Base-by-base conservation (phyloP, 1,140 invertebrate genomes). In the Protaetia brevitarsis region DNA sequence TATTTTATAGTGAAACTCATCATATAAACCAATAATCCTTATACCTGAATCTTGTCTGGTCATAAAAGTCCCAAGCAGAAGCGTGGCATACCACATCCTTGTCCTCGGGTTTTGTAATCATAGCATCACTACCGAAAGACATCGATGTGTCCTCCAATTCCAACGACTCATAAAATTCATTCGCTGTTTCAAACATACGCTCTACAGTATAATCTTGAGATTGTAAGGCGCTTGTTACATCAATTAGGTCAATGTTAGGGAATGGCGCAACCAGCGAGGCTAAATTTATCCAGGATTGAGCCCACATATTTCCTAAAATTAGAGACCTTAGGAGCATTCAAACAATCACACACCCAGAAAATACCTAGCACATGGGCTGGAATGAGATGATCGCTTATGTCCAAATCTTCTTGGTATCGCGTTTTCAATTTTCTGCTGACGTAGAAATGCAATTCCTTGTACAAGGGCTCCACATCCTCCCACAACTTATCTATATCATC, bases 41-140 rank as follows among this genome's bases (percentile, higher is more conserved):
- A 68, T 66, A 85, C 84, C 85, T 82, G 69, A 85, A 87, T 73
- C 89, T 88, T 69, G 83, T 74, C 3, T 82, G 79, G 71, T 91
- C 85, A 71, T 80, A 92, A 66, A 94, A 87, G 74, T 94, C 91
- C 86, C 87, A 91, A 0, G 92, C 91, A 0, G 88, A 89, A 0
- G 91, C 89, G 69, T 94, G 91, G 72, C 92, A 90, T 0, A 86
- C 78, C 57, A 89, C 80, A 23, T 87, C 84, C 0, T 87, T 79
- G 67, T 83, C 76, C 75, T 83, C 68, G 0, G 87, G 87, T 67
- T 86, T 87, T 36, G 82, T 82, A 2, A 87, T 76, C 3, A 87
- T 82, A 0, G 84, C 65, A 11, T 61, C 66, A 11, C 13, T 29
- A 23, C 65, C 59, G 63, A 64, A 72, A 16, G 68, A 64, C 28